Evolutionary conservation across 2,888 invertebrate species (phyloP), one percentile per base, ranked within the genome.

Genomic region (Epistrophe eligans): DNA sequence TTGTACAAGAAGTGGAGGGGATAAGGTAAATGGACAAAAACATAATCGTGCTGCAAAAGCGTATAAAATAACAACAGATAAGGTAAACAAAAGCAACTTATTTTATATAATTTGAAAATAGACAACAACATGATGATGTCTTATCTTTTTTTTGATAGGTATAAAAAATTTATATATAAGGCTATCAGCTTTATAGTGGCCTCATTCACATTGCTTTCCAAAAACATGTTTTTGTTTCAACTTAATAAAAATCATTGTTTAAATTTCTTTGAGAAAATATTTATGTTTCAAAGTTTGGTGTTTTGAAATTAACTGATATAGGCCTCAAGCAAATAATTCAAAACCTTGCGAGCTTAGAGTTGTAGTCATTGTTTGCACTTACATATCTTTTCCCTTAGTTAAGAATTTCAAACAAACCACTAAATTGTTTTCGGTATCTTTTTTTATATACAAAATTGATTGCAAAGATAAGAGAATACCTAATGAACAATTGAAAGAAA

Each of bases 71-170:
- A 50, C 38, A 67, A 1, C 50, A 67, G 67, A 67, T 67, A 67
- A 50, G 50, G 67, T 67, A 50, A 50, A 67, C 67, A 67, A 67
- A 50, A 38, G 67, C 67, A 67, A 38, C 35, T 67, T 50, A 19
- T 32, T 45, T 13, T 45, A 43, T 32, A 11, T 43, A n/a, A 32
- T n/a, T 45, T 28, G 10, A 45, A 11, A 60, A 60, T 60, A 40
- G 38, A 19, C 60, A 60, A 62, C 62, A 62, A 24, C 3, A 24
- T 24, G 24, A n/a, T 24, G 5, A 62, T 40, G 62, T 58, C 35
- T 58, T 58, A 58, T 58, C 2, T 7, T 15, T 10, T 40, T 43
- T 15, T 43, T 17, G 24, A n/a, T n/a, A 17, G 17, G 35, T 17
- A 19, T 60, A 58, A 6, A 11, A 58, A 35, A 28, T 38, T 58